Evolutionary conservation across 35 echinoderm and acorn worm species (phyloP).

Genomic region (Diadema setosum): DNA sequence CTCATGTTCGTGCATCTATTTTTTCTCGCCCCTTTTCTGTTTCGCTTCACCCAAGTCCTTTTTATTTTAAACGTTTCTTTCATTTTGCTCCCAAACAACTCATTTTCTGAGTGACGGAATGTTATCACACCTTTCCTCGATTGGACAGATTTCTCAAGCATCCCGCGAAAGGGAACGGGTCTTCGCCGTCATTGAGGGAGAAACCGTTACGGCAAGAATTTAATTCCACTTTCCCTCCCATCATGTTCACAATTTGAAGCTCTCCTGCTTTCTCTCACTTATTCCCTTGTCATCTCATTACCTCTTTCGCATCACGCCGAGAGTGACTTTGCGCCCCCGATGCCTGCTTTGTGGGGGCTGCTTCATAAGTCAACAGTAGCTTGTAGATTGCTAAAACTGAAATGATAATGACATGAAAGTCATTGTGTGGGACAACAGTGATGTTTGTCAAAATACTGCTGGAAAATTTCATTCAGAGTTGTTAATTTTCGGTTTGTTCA

Average conservation of each 20-base stretch:
- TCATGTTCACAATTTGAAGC: not conserved
- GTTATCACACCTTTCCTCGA: slow-evolving; percentile 1
- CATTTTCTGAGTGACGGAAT: not conserved
- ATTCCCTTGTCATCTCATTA: not conserved
- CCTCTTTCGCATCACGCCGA: not conserved
- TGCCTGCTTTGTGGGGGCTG: no score
- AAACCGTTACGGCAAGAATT: not conserved
- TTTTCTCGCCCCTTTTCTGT: not conserved
- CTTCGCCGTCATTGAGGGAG: not conserved
- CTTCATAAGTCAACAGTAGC: no score
- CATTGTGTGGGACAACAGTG: no score
- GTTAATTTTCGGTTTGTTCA: no score
- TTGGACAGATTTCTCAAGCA: not conserved
- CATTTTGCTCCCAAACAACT: not conserved
- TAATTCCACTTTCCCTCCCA: not conserved
- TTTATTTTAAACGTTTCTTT: not conserved
- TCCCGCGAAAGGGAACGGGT: not conserved
- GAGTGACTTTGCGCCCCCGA: no score
- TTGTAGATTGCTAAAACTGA: no score
- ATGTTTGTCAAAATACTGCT: no score
- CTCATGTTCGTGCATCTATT: no score
- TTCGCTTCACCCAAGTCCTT: not conserved
- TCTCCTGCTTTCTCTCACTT: not conserved
- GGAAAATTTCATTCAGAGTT: no score
- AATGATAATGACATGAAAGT: no score